Percentiles rank a stretch among this genome's conserved stretches.
Evolutionary conservation across 2,888 invertebrate species (phyloP).

Genomic region (Drosophila meridiana): DNA sequence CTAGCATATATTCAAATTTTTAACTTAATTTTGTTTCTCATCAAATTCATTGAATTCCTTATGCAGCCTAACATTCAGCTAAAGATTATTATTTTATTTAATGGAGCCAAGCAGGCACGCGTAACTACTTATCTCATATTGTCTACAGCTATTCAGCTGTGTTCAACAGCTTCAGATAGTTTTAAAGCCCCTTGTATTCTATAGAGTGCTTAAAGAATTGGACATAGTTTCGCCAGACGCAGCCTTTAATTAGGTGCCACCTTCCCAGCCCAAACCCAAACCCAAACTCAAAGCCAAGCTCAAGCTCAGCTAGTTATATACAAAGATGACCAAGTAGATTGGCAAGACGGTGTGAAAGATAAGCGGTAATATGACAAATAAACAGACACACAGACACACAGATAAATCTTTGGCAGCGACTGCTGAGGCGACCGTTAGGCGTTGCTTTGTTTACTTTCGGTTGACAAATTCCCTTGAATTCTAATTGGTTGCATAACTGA

Average conservation of each 20-base stretch:
- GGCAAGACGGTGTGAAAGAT: constrained; percentile 65
- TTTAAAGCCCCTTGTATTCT: background rate
- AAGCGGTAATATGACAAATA: constrained; percentile 62
- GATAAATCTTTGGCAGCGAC: constrained; percentile 12
- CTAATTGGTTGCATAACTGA: constrained; percentile 65
- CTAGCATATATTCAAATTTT: background rate
- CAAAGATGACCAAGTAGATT: constrained; percentile 35
- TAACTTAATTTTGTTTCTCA: background rate
- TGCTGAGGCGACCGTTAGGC: constrained; percentile 62
- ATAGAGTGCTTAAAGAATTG: constrained; percentile 21
- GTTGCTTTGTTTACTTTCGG: constrained; percentile 51
- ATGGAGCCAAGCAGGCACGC: background rate
- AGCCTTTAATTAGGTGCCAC: constrained; percentile 63
- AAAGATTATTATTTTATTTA: background rate
- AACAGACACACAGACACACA: constrained; percentile 7
- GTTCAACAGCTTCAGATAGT: background rate
- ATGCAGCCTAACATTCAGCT: background rate
- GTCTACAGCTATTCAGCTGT: background rate
- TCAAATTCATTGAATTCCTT: background rate
- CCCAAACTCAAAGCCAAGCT: constrained; percentile 18
- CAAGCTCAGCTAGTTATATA: background rate
- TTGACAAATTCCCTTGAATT: constrained; percentile 34
- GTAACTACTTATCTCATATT: background rate
- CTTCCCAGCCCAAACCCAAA: constrained; percentile 20
- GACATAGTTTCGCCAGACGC: constrained; percentile 19